A percentile compares a stretch with the other conserved stretches of the same genome.
phyloP scores from a whole-genome alignment of 2,113 vertebrate genomes.

The Austrofundulus limnaeus region DNA sequence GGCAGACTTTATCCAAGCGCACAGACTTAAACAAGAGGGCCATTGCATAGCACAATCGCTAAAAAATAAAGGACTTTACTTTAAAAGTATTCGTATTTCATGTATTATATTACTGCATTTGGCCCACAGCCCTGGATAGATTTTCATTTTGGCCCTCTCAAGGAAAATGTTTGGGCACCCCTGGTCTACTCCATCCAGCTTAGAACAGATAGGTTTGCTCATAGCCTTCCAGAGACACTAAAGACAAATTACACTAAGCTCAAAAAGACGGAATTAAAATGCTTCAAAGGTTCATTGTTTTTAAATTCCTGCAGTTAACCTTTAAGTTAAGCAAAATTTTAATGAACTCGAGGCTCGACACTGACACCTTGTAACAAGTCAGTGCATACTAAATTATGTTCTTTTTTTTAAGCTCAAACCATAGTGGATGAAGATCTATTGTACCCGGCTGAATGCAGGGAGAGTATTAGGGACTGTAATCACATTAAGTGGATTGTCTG shows the following conservation, averaged over 20 bases:
- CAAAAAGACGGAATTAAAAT: background rate
- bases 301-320: conserved; percentile 9
- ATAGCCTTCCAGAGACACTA: background rate
- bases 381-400: background rate
- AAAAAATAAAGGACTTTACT: too few relatives aligned
- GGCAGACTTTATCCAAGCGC: too few relatives aligned
- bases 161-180: too few relatives aligned
- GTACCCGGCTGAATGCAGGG: background rate
- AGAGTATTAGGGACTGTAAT: conserved; percentile 43
- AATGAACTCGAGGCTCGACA: conserved; percentile 7
- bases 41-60: too few relatives aligned
- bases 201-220: too few relatives aligned
- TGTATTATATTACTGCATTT: too few relatives aligned
- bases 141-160: too few relatives aligned
- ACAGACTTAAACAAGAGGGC: too few relatives aligned
- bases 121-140: too few relatives aligned
- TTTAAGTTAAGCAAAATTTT: background rate
- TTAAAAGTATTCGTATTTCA: too few relatives aligned
- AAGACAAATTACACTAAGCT: background rate
- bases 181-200: too few relatives aligned
- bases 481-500: conserved; percentile 45
- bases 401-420: conserved; percentile 8
- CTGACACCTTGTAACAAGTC: conserved; percentile 5
- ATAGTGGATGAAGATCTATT: background rate
- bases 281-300: conserved; percentile 4